phyloP scores from a whole-genome alignment of 2,797 vertebrate genomes.

The Characodon lateralis region DNA sequence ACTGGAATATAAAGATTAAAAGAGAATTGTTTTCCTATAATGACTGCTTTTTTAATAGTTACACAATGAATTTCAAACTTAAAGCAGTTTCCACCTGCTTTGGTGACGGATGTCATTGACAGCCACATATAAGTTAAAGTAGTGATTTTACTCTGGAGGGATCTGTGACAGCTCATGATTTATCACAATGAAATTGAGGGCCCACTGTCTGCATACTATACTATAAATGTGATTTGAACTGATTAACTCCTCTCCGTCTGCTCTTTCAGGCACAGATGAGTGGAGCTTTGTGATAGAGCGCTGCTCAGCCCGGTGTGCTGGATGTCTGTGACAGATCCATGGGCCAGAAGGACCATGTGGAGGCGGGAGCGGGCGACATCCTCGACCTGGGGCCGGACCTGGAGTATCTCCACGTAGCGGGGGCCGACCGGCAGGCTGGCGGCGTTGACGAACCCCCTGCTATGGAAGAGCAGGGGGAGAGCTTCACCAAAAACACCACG shows the following conservation, averaged over 20 bases:
- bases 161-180: neutral
- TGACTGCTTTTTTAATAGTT: neutral
- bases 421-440: constrained; percentile 86
- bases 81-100: neutral
- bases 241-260: neutral
- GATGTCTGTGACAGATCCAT: constrained; percentile 92
- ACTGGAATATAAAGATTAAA: neutral
- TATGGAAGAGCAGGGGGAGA: constrained; percentile 89
- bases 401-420: constrained; percentile 91
- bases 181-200: neutral
- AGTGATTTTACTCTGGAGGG: constrained; percentile 1
- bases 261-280: constrained; percentile 57
- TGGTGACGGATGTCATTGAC: neutral
- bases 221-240: neutral
- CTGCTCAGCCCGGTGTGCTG: constrained; percentile 85
- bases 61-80: neutral
- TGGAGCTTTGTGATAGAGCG: constrained; percentile 67
- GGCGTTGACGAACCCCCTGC: constrained; percentile 77
- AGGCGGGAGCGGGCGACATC: constrained; percentile 80
- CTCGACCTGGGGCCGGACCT: constrained; percentile 85
- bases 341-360: constrained; percentile 97
- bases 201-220: no score
- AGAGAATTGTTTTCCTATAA: neutral
- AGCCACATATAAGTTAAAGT: constrained; percentile 8
- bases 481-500: constrained; percentile 73